Evolutionary conservation across 1,140 invertebrate species (phyloP), one percentile per base, ranked within the genome.

Genomic region (Bombus superbus): DNA sequence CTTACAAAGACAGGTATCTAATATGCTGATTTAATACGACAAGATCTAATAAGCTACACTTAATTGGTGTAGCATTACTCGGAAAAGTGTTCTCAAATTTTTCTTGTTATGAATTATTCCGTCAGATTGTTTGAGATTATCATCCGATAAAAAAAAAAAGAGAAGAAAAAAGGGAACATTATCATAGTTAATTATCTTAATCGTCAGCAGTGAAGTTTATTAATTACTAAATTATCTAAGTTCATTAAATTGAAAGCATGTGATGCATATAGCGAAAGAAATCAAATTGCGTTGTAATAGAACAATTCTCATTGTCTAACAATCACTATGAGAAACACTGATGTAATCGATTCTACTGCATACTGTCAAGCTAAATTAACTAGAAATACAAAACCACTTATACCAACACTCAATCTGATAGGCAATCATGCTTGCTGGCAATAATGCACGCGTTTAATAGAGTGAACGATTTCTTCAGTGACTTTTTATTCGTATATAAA

Each of bases 351-450:
- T 83, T 77, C 44, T 35, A 35, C n/a, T 42, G 75, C 38, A 59
- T 42, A 25, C 42, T 69, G 82, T 69, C 74, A 57, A 59, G 64
- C 64, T 83, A 83, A 77, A 74, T 77, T 83, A 83, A 77, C 74
- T 78, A 68, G 74, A 83, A 83, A 59, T 77, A 77, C 22, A 76
- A 78, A 69, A 47, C 64, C 44, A 77, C 38, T 83, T 83, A 66
- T 77, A 78, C 64, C 47, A 66, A 77, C 28, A 8, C 47, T 77
- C 44, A 69, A 69, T 77, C 64, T 77, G 47, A 83, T 83, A 40
- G 68, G 44, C 28, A 62, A 35, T 10, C 9, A 57, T 78, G n/a
- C 53, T 8, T 32, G 38, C n/a, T 15, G 0, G 25, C 0, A 40
- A 83, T 83, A 66, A 69, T 69, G 28, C 8, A 25, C 3, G 32